phyloP scores from a whole-genome alignment of 2,113 vertebrate species.

The Onychostoma macrolepis region DNA sequence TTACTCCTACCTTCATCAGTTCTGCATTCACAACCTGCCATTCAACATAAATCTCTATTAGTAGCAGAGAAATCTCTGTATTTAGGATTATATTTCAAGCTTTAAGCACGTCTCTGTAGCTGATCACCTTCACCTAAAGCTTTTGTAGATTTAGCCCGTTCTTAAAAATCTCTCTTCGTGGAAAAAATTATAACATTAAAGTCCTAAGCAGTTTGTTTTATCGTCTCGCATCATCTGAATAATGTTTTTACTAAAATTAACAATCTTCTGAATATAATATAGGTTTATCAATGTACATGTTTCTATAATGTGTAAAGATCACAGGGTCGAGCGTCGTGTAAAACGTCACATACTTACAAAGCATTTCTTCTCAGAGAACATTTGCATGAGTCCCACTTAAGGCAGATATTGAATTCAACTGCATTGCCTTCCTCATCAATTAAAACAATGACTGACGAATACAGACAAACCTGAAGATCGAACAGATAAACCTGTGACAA shows the following conservation, averaged over 20 bases:
- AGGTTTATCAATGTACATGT: slow-evolving; percentile 77
- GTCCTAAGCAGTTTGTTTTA: slow-evolving; percentile 73
- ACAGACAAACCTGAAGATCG: slow-evolving; percentile 17
- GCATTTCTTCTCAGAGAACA: slow-evolving; percentile 72
- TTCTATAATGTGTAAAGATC: slow-evolving; percentile 77
- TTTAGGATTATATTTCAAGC: neutral
- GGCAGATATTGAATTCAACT: slow-evolving; percentile 77
- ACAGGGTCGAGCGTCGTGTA: slow-evolving; percentile 76
- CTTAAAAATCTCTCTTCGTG: neutral
- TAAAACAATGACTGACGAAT: slow-evolving; percentile 60
- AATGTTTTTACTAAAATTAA: slow-evolving; percentile 73
- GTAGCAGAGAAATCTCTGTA: neutral
- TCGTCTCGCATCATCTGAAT: slow-evolving; percentile 64
- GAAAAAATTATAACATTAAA: slow-evolving; percentile 59
- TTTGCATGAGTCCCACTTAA: slow-evolving; percentile 75
- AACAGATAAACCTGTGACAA: slow-evolving; percentile 28
- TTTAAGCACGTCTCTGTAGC: neutral
- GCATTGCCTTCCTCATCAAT: slow-evolving; percentile 74
- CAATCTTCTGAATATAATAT: slow-evolving; percentile 66
- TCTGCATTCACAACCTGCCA: neutral
- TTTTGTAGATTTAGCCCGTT: neutral
- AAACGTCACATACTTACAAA: slow-evolving; percentile 76
- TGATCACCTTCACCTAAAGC: neutral
- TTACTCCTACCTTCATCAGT: neutral
- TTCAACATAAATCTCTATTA: neutral